Percentiles rank a stretch among this genome's conserved stretches.
Evolutionary conservation across 2,797 vertebrate species (phyloP).

Genomic region (Brachyrhaphis roseni): DNA sequence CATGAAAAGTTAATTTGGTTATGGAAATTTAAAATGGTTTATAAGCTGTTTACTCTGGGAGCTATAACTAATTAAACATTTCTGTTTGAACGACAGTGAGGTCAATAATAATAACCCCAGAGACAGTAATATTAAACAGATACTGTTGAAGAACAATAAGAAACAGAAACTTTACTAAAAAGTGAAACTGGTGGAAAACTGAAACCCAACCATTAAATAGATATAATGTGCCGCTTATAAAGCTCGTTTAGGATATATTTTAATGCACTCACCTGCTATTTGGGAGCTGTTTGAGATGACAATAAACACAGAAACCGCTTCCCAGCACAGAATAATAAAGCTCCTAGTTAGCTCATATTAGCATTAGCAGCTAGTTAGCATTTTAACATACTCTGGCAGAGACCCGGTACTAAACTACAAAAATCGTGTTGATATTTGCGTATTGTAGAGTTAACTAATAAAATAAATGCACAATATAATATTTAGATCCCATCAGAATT

Average conservation of each 20-base stretch:
- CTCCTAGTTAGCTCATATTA: conserved; percentile 49
- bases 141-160: background rate
- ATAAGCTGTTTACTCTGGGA: background rate
- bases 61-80: background rate
- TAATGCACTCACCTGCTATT: conserved; percentile 26
- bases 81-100: background rate
- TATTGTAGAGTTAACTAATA: fast-evolving
- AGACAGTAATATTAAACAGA: background rate
- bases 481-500: background rate
- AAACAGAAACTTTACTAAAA: background rate
- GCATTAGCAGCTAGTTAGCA: conserved; percentile 52
- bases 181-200: conserved; percentile 5
- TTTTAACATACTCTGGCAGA: conserved; percentile 16
- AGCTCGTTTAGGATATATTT: fast-evolving
- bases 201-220: fast-evolving
- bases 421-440: background rate
- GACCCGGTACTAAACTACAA: background rate
- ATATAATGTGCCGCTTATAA: fast-evolving
- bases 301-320: background rate
- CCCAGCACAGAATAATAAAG: background rate
- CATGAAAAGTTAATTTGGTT: background rate
- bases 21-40: background rate
- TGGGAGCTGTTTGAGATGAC: background rate
- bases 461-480: fast-evolving
- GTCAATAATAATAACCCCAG: background rate